Evolutionary conservation across 2,113 vertebrate genomes (phyloP).

Genomic region (Pseudorectes ferrugineus): DNA sequence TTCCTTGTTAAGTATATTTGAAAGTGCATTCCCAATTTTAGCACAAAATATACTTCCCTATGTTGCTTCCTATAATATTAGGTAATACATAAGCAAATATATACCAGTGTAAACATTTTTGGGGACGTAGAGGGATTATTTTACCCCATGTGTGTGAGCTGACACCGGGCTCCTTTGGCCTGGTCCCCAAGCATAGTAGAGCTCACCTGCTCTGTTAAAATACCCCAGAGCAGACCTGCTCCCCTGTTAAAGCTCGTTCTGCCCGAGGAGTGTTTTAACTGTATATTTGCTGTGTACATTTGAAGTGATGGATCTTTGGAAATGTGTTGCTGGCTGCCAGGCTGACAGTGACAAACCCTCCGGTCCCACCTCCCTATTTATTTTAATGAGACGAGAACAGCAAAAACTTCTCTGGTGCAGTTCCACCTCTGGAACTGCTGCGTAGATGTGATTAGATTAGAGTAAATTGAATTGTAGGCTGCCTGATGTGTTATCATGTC

Average conservation of each 20-base stretch:
- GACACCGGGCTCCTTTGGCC: background rate
- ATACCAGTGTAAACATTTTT: constrained; percentile 16
- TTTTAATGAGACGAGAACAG: constrained; percentile 61
- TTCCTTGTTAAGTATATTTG: constrained; percentile 81
- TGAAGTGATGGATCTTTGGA: background rate
- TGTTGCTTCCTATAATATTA: background rate
- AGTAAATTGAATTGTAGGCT: constrained; percentile 62
- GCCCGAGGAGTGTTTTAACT: background rate
- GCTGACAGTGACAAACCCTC: constrained; percentile 32
- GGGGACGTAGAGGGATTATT: background rate
- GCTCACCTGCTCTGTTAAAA: constrained; percentile 16
- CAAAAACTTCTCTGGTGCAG: constrained; percentile 55
- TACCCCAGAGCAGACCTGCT: background rate
- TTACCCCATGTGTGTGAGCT: background rate
- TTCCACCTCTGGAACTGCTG: constrained; percentile 38
- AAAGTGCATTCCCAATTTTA: constrained; percentile 71
- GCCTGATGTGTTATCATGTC: constrained; percentile 55
- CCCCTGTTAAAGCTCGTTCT: background rate
- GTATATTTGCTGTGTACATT: background rate
- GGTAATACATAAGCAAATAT: constrained; percentile 1
- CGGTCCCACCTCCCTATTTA: constrained; percentile 47
- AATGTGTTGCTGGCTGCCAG: background rate
- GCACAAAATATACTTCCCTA: constrained; percentile 64
- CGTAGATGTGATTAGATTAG: constrained; percentile 38
- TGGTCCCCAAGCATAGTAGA: background rate